These are phyloP conservation scores for Drosophila truncata DNA, from an alignment of 1,140 invertebrate genomes.

Conservation along the genomic window DNA sequence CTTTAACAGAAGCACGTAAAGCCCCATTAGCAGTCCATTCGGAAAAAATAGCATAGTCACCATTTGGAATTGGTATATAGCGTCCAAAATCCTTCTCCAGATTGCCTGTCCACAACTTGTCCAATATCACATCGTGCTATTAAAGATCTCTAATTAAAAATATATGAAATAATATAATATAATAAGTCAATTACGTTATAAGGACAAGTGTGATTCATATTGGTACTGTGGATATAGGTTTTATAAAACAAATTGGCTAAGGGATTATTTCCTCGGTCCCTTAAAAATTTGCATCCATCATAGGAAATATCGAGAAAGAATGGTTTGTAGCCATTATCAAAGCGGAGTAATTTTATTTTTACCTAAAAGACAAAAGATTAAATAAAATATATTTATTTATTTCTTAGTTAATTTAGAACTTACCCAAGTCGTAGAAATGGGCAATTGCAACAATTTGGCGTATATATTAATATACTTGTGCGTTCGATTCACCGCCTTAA, in stretches of 20 bases:
- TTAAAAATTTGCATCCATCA: conserved; percentile 46
- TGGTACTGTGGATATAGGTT: conserved; percentile 1
- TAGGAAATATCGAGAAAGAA: conserved; percentile 19
- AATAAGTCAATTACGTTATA: conserved; percentile 21
- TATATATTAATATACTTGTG: conserved; percentile 45
- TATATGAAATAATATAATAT: background rate
- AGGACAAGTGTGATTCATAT: conserved; percentile 55
- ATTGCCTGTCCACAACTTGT: conserved; percentile 37
- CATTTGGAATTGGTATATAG: conserved; percentile 21
- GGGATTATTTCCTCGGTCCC: conserved; percentile 1
- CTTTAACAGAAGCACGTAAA: background rate
- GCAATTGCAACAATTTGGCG: conserved; percentile 13
- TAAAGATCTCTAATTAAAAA: background rate
- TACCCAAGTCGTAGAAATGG: conserved; percentile 19
- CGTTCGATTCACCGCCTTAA: conserved; percentile 54
- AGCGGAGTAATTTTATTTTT: conserved; percentile 18
- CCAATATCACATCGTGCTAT: conserved; percentile 42
- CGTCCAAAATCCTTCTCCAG: conserved; percentile 9
- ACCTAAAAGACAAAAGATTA: conserved; percentile 4
- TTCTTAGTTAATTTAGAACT: background rate
- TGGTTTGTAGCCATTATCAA: conserved; percentile 46
- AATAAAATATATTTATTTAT: background rate
- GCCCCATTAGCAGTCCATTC: conserved; percentile 2
- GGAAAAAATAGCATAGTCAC: conserved; percentile 36
- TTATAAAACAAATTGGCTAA: conserved; percentile 7